Conservation (phyloP, 2,888 invertebrate species). For the Agrotis exclamationis region DNA sequence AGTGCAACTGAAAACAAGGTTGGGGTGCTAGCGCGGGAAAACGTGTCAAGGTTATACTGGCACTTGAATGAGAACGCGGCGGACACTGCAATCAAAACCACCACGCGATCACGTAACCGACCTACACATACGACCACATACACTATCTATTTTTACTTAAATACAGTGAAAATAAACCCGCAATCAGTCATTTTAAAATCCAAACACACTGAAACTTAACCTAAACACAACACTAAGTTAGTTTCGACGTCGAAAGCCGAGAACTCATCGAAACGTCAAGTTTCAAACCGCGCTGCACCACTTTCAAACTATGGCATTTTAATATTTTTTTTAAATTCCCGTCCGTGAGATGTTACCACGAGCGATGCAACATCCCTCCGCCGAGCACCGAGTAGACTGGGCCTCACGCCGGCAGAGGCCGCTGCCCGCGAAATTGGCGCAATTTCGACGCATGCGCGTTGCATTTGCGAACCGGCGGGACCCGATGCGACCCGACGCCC, state of each 20-base stretch:
- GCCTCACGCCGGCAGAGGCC: slow-evolving; percentile 85
- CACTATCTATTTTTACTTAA: slow-evolving; percentile 48
- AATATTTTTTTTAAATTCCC: slow-evolving; percentile 83
- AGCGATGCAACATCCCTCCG: slow-evolving; percentile 86
- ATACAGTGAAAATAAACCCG: slow-evolving; percentile 54
- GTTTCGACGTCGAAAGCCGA: slow-evolving; percentile 63
- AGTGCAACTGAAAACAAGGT: slow-evolving; percentile 88
- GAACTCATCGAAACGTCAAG: slow-evolving; percentile 65
- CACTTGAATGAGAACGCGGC: slow-evolving; percentile 81
- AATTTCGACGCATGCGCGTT: slow-evolving; percentile 88
- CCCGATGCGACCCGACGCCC: slow-evolving; percentile 86
- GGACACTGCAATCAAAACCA: slow-evolving; percentile 80
- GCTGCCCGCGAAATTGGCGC: slow-evolving; percentile 89
- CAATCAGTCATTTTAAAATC: slow-evolving; percentile 56
- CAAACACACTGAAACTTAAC: slow-evolving; percentile 72
- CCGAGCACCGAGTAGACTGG: slow-evolving; percentile 82
- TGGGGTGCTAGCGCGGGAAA: slow-evolving; percentile 87
- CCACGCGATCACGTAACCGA: slow-evolving; percentile 69
- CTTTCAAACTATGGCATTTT: slow-evolving; percentile 86
- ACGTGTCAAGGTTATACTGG: slow-evolving; percentile 88
- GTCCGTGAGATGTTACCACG: slow-evolving; percentile 76
- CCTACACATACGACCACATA: slow-evolving; percentile 64
- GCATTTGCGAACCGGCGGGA: slow-evolving; percentile 84
- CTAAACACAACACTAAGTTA: slow-evolving; percentile 75
- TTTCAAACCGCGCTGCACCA: slow-evolving; percentile 73